Base-by-base conservation (phyloP, 2,888 invertebrate species). In the Nebria salina region DNA sequence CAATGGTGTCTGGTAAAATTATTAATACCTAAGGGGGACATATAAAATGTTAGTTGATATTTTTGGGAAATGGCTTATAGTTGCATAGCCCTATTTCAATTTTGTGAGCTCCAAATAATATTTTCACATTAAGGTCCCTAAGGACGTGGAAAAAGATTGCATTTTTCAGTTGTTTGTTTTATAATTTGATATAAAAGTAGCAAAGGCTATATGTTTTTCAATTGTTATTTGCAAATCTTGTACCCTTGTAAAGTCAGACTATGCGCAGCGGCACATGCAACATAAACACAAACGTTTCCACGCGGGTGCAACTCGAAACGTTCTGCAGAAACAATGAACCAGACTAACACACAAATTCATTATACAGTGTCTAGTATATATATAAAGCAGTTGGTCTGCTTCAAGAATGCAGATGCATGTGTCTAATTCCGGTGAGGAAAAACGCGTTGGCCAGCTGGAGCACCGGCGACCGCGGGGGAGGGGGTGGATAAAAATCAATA, bases 291-390 rank as follows among this genome's bases (percentile, higher is more conserved):
- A 34, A 1, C 34, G 1, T 34, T 34, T 34, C 34, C 34, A 34
- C 34, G 34, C 34, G 34, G 34, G 34, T 13, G 54, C 54, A 54
- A 8, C 11, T 54, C 7, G 8, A 8, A 8, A 13, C 54, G 54
- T 54, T 54, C 54, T 54, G 54, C 54, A 54, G 54, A 54, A 54
- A 54, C 54, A 54, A 54, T 54, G 54, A 54, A 13, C 54, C 54
- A 8, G 54, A 54, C 54, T 54, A 54, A 13, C 54, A 85, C 87
- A 88, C 87, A 88, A 88, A 88, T 88, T 88, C 88, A 88, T 88
- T 88, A 88, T 88, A 88, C 88, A 88, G 88, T 88, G 88, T 88
- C 88, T 88, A 88, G 87, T 87, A 88, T 88, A 88, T 87, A 88
- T 88, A 88, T 87, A 87, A 88, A 87, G 85, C 86, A 88, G 87